A percentile compares a stretch with the other conserved stretches of the same genome.
phyloP scores from a whole-genome alignment of 2,888 invertebrate genomes.

The Drosophila sordidapex region DNA sequence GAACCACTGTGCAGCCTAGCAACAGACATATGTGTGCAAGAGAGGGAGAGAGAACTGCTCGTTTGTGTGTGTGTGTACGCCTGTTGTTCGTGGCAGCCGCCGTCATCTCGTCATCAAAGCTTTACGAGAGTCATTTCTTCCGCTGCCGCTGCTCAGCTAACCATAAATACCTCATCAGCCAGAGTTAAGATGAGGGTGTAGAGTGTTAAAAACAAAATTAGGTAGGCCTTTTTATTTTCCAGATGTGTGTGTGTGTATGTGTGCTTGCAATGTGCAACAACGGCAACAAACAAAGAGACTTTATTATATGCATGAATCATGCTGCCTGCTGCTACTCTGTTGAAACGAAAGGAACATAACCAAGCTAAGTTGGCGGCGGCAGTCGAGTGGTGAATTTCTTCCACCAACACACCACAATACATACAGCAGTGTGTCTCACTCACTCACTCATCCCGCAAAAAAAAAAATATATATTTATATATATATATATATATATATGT shows the following conservation, averaged over 20 bases:
- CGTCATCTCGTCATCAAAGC: slow-evolving; percentile 11
- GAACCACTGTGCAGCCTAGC: slow-evolving; percentile 46
- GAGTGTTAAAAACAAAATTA: slow-evolving; percentile 66
- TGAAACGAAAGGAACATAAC: slow-evolving; percentile 50
- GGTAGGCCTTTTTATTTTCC: slow-evolving; percentile 37
- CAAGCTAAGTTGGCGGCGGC: slow-evolving; percentile 54
- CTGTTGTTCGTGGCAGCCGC: slow-evolving; percentile 22
- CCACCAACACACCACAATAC: slow-evolving; percentile 44
- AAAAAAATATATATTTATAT: not conserved
- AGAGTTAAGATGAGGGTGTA: slow-evolving; percentile 20
- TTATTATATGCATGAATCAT: slow-evolving; percentile 70
- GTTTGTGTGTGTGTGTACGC: slow-evolving; percentile 25
- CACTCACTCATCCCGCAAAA: slow-evolving; percentile 13
- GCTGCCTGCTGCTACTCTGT: slow-evolving; percentile 39
- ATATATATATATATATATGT: not conserved
- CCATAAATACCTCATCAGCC: slow-evolving; percentile 9
- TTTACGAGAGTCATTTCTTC: slow-evolving; percentile 30
- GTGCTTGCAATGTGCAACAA: slow-evolving; percentile 54
- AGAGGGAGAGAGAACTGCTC: slow-evolving; percentile 26
- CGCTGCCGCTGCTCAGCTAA: slow-evolving; percentile 19
- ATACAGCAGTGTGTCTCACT: slow-evolving; percentile 14
- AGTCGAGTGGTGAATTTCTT: slow-evolving; percentile 62
- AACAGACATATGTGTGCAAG: slow-evolving; percentile 6
- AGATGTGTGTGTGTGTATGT: slow-evolving; percentile 10
- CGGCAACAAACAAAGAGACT: slow-evolving; percentile 70